These are phyloP conservation scores for Petrolisthes manimaculis DNA, from an alignment of 2,888 invertebrate species.

Conservation along the genomic window DNA sequence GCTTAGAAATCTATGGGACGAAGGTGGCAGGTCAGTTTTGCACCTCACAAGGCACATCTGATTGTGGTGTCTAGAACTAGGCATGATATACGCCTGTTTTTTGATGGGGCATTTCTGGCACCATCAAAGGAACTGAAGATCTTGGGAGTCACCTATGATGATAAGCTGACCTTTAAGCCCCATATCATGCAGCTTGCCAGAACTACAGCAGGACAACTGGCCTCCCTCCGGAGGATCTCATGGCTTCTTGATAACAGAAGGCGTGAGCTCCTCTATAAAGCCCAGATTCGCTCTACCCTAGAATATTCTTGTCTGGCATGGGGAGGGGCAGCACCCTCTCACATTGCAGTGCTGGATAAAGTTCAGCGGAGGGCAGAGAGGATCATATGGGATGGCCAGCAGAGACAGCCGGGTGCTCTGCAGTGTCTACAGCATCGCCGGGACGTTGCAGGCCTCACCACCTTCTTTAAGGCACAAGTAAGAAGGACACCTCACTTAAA, in stretches of 20 bases:
- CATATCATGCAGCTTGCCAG: constrained; percentile 10
- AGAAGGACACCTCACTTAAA: neutral
- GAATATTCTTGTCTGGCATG: neutral
- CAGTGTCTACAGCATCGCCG: neutral
- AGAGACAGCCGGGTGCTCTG: neutral
- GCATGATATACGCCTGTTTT: neutral
- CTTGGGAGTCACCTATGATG: neutral
- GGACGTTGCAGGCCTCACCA: neutral
- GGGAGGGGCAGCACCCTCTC: neutral
- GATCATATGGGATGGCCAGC: neutral
- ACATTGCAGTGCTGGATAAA: neutral
- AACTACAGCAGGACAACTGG: neutral
- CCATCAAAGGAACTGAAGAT: neutral
- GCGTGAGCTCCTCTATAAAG: neutral
- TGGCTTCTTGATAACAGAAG: neutral
- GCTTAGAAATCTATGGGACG: neutral
- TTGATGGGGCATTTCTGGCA: neutral
- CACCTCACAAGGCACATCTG: neutral
- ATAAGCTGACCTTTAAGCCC: constrained; percentile 2
- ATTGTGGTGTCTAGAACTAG: neutral
- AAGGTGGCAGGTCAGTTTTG: neutral
- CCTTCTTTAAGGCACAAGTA: neutral
- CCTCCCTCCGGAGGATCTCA: neutral
- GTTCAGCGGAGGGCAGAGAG: neutral
- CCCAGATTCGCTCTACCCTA: neutral